These are phyloP conservation scores for Acanthosepion pharaonis DNA, from an alignment of 2,888 invertebrate species.

Conservation along the genomic window DNA sequence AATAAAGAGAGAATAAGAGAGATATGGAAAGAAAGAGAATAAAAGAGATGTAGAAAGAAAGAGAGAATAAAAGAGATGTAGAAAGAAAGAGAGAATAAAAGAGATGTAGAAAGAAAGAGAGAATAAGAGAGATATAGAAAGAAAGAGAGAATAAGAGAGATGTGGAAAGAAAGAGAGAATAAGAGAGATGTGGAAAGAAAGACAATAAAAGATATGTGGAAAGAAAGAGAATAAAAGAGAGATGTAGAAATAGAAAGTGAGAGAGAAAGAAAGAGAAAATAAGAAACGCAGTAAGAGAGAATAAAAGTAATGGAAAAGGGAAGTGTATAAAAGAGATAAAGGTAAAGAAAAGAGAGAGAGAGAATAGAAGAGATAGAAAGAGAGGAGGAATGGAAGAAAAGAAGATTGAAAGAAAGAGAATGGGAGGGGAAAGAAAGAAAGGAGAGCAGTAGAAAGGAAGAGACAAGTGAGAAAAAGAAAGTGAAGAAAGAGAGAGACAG, in stretches of 20 bases:
- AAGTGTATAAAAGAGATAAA: too few relatives aligned
- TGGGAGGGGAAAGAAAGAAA: not conserved
- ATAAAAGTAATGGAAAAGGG: conserved; percentile 14
- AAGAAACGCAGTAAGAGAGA: conserved; percentile 50
- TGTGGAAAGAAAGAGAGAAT: not conserved
- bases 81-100: too few relatives aligned
- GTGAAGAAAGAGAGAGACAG: not conserved
- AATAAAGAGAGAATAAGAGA: too few relatives aligned
- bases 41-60: not conserved
- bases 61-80: not conserved
- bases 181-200: not conserved
- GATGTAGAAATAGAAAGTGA: not conserved
- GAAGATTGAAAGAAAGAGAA: not conserved
- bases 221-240: conserved; percentile 49
- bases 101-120: too few relatives aligned
- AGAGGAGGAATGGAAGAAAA: not conserved
- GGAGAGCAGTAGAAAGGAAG: not conserved
- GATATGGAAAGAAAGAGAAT: too few relatives aligned
- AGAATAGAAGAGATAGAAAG: not conserved
- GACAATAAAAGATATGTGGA: not conserved
- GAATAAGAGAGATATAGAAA: too few relatives aligned
- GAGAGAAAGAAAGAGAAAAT: conserved; percentile 49
- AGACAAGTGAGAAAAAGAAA: not conserved
- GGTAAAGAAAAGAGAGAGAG: not conserved
- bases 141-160: not conserved